Base-by-base conservation (phyloP, 2,888 invertebrate species). In the Agrochola macilenta region DNA sequence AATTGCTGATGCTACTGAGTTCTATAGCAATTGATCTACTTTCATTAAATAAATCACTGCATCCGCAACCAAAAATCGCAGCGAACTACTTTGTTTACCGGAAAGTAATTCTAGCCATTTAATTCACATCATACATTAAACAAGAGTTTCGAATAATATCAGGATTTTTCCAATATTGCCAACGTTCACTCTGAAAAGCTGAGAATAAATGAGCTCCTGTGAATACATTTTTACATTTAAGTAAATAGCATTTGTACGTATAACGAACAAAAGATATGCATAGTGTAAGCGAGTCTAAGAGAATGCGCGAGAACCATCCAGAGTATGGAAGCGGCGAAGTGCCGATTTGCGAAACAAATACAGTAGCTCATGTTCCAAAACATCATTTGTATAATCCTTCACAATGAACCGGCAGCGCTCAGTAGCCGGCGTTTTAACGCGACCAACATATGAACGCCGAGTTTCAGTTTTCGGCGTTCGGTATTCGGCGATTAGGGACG, bases 401-500 rank as follows among this genome's bases (percentile, higher is more conserved):
- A 81, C 82, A 87, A 88, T 88, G 77, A 88, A 84, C 85, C 86
- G 88, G 88, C 85, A 84, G 82, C 90, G 90, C 91, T 92, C 76
- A 82, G 91, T 91, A 76, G 90, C 90, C 57, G 91, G 88, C 90
- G 91, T 93, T 93, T 90, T 88, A 92, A 92, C 91, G 90, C 90
- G 90, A 85, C 89, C 91, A 91, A 65, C 86, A 88, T 87, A 90
- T 91, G 90, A 90, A 91, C 89, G 91, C 88, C 89, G 91, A 91
- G 91, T 92, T 93, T 93, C 90, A 92, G 92, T 92, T 90, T 91
- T 91, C 88, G 88, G 85, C 88, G 86, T 94, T 94, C 92, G 92
- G 91, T 90, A 92, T 93, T 93, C 90, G 90, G 90, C 93, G 94
- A 95, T 95, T 95, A 95, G 92, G 93, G 92, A 91, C 94, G 93